Conservation (phyloP, 2,888 invertebrate genomes). For the Sphinx pinastri region DNA sequence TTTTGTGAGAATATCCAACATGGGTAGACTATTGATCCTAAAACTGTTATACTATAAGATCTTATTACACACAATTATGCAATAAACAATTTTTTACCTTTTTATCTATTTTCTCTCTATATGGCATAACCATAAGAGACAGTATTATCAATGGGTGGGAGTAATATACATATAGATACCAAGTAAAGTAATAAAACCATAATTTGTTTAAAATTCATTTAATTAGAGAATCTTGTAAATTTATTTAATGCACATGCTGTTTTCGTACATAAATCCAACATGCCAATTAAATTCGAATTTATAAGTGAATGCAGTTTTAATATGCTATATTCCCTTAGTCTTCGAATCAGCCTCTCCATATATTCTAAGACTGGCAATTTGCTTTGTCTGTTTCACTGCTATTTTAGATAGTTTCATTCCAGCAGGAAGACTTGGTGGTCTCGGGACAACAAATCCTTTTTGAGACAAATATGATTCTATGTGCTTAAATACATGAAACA, state of each 20-base stretch:
- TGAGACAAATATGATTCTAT: neutral
- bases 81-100: too few relatives aligned
- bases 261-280: neutral
- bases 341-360: neutral
- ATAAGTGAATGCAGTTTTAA: neutral
- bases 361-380: neutral
- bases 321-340: neutral
- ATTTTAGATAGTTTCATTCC: neutral
- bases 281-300: neutral
- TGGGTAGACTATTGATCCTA: too few relatives aligned
- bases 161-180: too few relatives aligned
- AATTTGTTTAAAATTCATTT: neutral
- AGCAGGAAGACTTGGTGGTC: neutral
- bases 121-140: neutral
- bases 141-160: neutral
- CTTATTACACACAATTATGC: too few relatives aligned
- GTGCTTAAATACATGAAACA: slow-evolving; percentile 4
- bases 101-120: too few relatives aligned
- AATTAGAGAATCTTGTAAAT: neutral
- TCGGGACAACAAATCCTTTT: neutral
- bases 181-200: neutral
- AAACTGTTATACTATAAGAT: too few relatives aligned
- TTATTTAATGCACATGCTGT: neutral
- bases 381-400: neutral
- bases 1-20: too few relatives aligned